A percentile compares a stretch with the other conserved stretches of the same genome.
phyloP scores from a whole-genome alignment of 2,888 invertebrate species.

The Noctua janthe region DNA sequence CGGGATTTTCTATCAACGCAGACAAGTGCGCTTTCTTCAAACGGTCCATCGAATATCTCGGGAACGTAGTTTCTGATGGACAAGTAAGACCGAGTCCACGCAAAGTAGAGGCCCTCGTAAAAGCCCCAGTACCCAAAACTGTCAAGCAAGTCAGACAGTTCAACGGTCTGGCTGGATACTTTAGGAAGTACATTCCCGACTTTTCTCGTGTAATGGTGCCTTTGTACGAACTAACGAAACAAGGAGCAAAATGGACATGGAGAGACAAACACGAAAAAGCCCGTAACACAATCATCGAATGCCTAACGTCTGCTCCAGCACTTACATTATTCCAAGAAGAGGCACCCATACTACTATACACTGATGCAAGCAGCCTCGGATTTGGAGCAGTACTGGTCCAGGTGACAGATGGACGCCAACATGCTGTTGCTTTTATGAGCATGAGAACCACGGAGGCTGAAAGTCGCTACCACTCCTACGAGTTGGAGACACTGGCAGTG shows the following conservation, averaged over 20 bases:
- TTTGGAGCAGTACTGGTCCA: slow-evolving; percentile 7
- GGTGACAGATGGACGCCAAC: slow-evolving; percentile 5
- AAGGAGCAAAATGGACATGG: too few relatives aligned
- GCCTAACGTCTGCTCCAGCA: too few relatives aligned
- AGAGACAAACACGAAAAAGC: too few relatives aligned
- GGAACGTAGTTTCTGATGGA: slow-evolving; percentile 63
- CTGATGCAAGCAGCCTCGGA: slow-evolving; percentile 28
- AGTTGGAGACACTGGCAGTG: slow-evolving; percentile 31
- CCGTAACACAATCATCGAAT: too few relatives aligned
- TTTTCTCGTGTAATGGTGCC: slow-evolving; percentile 60
- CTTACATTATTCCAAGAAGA: neutral
- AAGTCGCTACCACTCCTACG: slow-evolving; percentile 36
- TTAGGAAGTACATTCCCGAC: slow-evolving; percentile 21
- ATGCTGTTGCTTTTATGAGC: slow-evolving; percentile 30
- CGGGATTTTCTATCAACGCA: slow-evolving; percentile 66
- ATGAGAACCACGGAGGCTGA: slow-evolving; percentile 28
- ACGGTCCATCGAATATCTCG: slow-evolving; percentile 58
- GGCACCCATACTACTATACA: slow-evolving; percentile 15
- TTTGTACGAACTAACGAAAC: slow-evolving; percentile 28
- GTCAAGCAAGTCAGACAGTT: slow-evolving; percentile 57
- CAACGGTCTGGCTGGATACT: slow-evolving; percentile 54
- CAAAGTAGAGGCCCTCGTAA: slow-evolving; percentile 66
- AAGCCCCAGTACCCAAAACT: slow-evolving; percentile 64
- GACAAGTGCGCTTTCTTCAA: slow-evolving; percentile 66
- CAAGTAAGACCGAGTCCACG: slow-evolving; percentile 65